Evolutionary conservation across 2,888 invertebrate genomes (phyloP), one percentile per base, ranked within the genome.

Genomic region (Philonicus albiceps): DNA sequence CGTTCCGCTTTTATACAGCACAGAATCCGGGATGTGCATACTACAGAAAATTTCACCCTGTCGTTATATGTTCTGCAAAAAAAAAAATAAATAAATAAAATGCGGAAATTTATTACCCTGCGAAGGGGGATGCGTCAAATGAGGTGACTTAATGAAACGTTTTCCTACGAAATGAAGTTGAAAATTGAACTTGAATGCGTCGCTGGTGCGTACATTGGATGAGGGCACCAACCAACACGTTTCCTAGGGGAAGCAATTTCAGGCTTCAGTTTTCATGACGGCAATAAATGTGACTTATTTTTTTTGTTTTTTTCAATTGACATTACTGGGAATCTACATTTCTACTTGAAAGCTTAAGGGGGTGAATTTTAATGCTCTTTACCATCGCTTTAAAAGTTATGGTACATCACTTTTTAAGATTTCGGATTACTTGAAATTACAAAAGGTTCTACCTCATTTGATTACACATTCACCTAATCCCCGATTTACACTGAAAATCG

Each of bases 141-240:
- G 73, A 84, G 40, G 84, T 84, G 73, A 27, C 27, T 87, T 84
- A 86, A 87, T 84, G 87, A 84, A 86, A 87, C 86, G 86, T 86
- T 86, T 86, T 86, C 76, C 40, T 78, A 76, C 55, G 86, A 86
- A 87, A 87, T 86, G 87, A 72, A 64, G 78, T 84, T 85, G 86
- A 84, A 87, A 87, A 87, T 86, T 86, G 86, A 87, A 86, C 78
- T 84, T 34, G 49, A 83, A 83, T 72, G 31, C n/a, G 31, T 74
- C n/a, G 34, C 31, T 22, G 22, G 64, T 64, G 19, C 6, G 5
- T 64, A 22, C 11, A 3, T 19, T 6, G 64, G 27, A 22, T 3
- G 64, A 22, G 64, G 22, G 19, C 8, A 19, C 7, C 64, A 8
- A 19, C 7, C 64, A 8, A n/a, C 5, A 3, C 64, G 13, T 11